These are phyloP conservation scores for Muscina levida DNA, from an alignment of 2,888 invertebrate species.

Conservation along the genomic window DNA sequence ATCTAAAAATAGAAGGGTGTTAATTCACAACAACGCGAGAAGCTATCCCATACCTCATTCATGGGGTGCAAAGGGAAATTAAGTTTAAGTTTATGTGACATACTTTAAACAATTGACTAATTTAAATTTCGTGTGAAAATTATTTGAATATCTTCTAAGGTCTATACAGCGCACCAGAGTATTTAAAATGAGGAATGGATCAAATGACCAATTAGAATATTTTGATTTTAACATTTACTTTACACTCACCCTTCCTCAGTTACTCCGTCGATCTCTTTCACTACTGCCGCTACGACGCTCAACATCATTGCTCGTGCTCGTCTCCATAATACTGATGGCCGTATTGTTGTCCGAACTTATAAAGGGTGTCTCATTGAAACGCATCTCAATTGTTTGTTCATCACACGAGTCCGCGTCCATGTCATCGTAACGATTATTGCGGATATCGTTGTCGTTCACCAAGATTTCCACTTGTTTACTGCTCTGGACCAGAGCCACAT, in stretches of 20 bases:
- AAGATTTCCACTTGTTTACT: slow-evolving; percentile 72
- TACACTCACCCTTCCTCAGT: slow-evolving; percentile 77
- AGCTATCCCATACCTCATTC: no score
- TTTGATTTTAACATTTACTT: no score
- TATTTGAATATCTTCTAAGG: no score
- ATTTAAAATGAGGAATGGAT: no score
- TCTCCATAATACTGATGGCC: slow-evolving; percentile 74
- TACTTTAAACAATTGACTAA: no score
- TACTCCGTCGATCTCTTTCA: slow-evolving; percentile 63
- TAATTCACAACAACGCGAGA: no score
- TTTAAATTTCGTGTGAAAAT: no score
- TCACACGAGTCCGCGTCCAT: slow-evolving; percentile 75
- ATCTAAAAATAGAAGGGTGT: no score
- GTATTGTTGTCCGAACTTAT: slow-evolving; percentile 78
- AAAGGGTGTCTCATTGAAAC: slow-evolving; percentile 78
- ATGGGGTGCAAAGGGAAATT: no score
- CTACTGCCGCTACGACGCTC: slow-evolving; percentile 63
- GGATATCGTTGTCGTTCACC: slow-evolving; percentile 71
- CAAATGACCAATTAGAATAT: no score
- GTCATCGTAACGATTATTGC: slow-evolving; percentile 68
- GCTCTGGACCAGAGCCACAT: slow-evolving; percentile 71
- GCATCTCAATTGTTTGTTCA: slow-evolving; percentile 78
- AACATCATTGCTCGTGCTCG: slow-evolving; percentile 70
- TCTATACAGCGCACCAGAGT: no score
- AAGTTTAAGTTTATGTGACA: no score